phyloP scores from a whole-genome alignment of 2,797 vertebrate species.

The Muraenolepis orangiensis region DNA sequence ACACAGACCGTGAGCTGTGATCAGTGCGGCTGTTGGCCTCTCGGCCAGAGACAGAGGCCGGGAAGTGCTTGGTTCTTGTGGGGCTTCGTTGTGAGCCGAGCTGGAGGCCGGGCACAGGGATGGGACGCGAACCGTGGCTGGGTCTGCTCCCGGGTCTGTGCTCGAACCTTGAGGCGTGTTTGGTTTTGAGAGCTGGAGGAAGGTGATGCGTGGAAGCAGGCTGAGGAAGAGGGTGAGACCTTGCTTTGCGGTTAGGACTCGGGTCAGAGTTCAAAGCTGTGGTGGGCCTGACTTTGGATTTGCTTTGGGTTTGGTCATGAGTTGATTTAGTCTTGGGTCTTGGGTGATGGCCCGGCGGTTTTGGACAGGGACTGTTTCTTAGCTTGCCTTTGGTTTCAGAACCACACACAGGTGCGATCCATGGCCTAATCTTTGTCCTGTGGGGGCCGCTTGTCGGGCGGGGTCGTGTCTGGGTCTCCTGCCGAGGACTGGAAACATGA shows the following conservation, averaged over 20 bases:
- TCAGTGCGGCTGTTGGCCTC: conserved; percentile 35
- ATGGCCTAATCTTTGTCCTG: conserved; percentile 57
- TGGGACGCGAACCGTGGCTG: conserved; percentile 43
- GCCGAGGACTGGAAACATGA: conserved; percentile 40
- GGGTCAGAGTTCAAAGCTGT: conserved; percentile 38
- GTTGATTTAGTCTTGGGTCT: conserved; percentile 42
- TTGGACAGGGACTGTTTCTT: conserved; percentile 34
- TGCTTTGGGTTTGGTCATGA: conserved; percentile 52
- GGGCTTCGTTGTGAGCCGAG: conserved; percentile 41
- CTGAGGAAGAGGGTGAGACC: conserved; percentile 44
- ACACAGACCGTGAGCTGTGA: conserved; percentile 39
- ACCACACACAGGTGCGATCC: conserved; percentile 47
- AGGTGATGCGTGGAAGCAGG: conserved; percentile 34
- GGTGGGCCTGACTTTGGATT: conserved; percentile 40
- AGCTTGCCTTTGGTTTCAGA: conserved; percentile 45
- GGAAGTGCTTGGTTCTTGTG: conserved; percentile 50
- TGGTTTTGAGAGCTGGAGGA: conserved; percentile 41
- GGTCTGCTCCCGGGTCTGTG: conserved; percentile 45
- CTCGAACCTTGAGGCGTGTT: conserved; percentile 47
- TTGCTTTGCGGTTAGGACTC: conserved; percentile 52
- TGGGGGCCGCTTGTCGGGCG: conserved; percentile 41
- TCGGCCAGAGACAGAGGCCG: conserved; percentile 15
- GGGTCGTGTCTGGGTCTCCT: conserved; percentile 40
- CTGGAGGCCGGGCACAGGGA: conserved; percentile 20
- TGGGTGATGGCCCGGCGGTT: conserved; percentile 34